phyloP scores from a whole-genome alignment of 2,888 invertebrate species.

The Nesidiocoris tenuis region DNA sequence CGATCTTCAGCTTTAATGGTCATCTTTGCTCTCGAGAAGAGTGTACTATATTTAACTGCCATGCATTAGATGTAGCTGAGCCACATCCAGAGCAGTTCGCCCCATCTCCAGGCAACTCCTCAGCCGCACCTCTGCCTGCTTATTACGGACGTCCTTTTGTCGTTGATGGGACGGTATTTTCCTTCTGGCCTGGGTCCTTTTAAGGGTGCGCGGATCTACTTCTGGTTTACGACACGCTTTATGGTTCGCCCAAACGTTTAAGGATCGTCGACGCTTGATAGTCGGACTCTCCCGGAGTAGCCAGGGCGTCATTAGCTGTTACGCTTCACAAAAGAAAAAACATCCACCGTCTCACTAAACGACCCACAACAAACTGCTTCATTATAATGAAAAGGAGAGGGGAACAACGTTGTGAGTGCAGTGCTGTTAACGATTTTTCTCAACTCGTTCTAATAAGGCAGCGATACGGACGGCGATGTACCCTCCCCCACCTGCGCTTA shows the following conservation, averaged over 20 bases:
- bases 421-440: background rate
- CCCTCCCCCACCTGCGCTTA: conserved; percentile 15
- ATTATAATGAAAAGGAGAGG: background rate
- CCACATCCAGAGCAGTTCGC: conserved; percentile 3
- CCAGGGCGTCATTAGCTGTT: background rate
- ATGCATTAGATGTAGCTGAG: background rate
- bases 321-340: background rate
- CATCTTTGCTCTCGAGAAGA: background rate
- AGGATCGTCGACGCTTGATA: conserved; percentile 6
- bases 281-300: background rate
- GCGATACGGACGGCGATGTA: background rate
- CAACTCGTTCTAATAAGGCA: background rate
- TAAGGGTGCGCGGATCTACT: background rate
- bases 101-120: conserved; percentile 17
- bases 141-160: conserved; percentile 9
- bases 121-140: background rate
- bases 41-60: conserved; percentile 2
- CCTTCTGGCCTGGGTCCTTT: background rate
- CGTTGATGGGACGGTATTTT: conserved; percentile 20
- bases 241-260: conserved; percentile 21
- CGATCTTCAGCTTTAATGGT: background rate
- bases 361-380: background rate
- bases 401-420: background rate
- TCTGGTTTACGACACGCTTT: background rate
- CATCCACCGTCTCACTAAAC: background rate